Base-by-base conservation (phyloP, 2,888 invertebrate genomes). In the Drosophila testacea region DNA sequence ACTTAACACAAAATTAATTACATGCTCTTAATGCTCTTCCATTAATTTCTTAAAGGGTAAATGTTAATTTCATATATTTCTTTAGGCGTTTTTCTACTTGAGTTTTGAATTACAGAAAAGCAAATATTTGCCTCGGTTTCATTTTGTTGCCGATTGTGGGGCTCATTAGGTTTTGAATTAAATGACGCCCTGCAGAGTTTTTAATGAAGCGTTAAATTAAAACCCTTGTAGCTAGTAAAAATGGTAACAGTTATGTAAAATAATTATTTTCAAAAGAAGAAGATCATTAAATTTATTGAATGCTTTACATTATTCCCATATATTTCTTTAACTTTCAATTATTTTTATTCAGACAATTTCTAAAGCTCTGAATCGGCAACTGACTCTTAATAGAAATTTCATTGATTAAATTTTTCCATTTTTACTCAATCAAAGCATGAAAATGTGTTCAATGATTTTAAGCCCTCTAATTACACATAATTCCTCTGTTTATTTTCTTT, bases 361-460 rank as follows among this genome's bases (percentile, higher is more conserved):
- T 22, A n/a, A 22, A 22, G 11, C 32, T 28, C 3, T 27, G 30
- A 30, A n/a, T 59, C 32, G 39, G n/a, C 22, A 27, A 27, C 32
- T 30, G 10, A 60, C 32, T 34, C 13, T 11, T 10, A 32, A n/a
- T 34, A 32, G 9, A 55, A 36, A 51, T 10, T 57, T 47, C n/a
- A 61, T 34, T 52, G 47, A 62, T 66, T 65, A 55, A 34, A 56
- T 44, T 73, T 61, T 57, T 13, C 30, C 48, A 54, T 69, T 62
- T 56, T 48, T 41, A 62, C 73, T 56, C 55, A 66, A 51, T 44
- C 57, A 70, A 27, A 34, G 9, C 68, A 48, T 67, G 57, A 46
- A 57, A 81, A 77, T 67, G 67, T 74, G 64, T 61, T 64, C 78
- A 69, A 72, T 73, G 78, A 71, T 74, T 81, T 77, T 81, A 81